Evolutionary conservation across 2,113 vertebrate genomes (phyloP).

Genomic region (Takifugu flavidus): DNA sequence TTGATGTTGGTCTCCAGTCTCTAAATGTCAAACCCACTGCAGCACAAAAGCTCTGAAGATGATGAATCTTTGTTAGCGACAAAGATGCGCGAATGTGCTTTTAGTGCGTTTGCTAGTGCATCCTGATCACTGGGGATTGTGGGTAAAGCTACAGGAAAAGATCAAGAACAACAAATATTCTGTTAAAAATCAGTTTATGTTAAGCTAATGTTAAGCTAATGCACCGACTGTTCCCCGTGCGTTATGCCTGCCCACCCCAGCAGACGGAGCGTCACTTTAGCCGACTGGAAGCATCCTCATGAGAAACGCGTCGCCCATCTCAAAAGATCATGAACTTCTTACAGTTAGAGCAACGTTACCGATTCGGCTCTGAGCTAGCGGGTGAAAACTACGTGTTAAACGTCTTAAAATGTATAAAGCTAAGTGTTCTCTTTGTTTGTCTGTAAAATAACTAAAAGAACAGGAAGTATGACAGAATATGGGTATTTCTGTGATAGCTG

Average conservation of each 20-base stretch:
- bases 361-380: conserved; percentile 5
- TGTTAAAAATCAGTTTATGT: too few relatives aligned
- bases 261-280: neutral
- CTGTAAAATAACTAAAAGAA: too few relatives aligned
- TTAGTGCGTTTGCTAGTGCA: neutral
- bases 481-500: too few relatives aligned
- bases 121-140: neutral
- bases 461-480: too few relatives aligned
- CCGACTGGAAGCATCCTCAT: neutral
- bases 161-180: too few relatives aligned
- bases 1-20: too few relatives aligned
- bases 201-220: neutral
- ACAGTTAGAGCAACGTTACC: conserved; percentile 11
- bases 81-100: too few relatives aligned
- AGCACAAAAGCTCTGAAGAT: too few relatives aligned
- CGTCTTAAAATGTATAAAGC: neutral
- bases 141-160: too few relatives aligned
- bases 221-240: neutral
- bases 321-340: conserved; percentile 21
- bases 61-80: too few relatives aligned
- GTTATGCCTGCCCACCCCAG: conserved; percentile 6
- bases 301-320: conserved; percentile 12
- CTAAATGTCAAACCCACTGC: too few relatives aligned
- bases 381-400: neutral
- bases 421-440: conserved; percentile 5